These are phyloP conservation scores for Lumbricus terrestris DNA, from an alignment of 2,888 invertebrate species.

Conservation along the genomic window DNA sequence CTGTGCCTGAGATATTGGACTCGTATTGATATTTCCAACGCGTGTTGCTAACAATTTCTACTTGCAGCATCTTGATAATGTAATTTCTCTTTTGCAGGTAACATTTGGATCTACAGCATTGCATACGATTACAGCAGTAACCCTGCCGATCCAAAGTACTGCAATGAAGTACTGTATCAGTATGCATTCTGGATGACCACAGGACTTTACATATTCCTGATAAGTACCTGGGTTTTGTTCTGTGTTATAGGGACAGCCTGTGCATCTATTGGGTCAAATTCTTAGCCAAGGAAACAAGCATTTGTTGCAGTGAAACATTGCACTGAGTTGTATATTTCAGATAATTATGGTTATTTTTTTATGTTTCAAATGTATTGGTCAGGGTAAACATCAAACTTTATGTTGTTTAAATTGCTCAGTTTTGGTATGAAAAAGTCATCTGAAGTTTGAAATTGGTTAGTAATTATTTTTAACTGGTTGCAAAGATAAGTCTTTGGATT, in stretches of 20 bases:
- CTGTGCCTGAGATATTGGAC: neutral
- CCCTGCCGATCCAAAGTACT: conserved; percentile 64
- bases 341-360: neutral
- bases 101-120: conserved; percentile 71
- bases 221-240: conserved; percentile 25
- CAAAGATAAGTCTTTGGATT: too few relatives aligned
- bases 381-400: neutral
- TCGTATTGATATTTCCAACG: neutral
- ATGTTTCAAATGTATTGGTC: neutral
- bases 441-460: neutral
- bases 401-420: neutral
- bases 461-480: neutral
- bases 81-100: conserved; percentile 61
- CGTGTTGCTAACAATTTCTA: neutral
- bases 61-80: neutral
- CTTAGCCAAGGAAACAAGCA: neutral
- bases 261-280: neutral
- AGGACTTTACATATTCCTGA: conserved; percentile 64
- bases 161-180: conserved; percentile 69
- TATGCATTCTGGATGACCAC: conserved; percentile 74
- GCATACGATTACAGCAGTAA: conserved; percentile 65
- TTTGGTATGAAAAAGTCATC: neutral
- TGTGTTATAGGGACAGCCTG: conserved; percentile 22
- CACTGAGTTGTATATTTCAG: neutral
- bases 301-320: too few relatives aligned